A percentile compares a stretch with the other conserved stretches of the same genome.
phyloP scores from a whole-genome alignment of 1,140 invertebrate genomes.

The Drosophila albomicans region DNA sequence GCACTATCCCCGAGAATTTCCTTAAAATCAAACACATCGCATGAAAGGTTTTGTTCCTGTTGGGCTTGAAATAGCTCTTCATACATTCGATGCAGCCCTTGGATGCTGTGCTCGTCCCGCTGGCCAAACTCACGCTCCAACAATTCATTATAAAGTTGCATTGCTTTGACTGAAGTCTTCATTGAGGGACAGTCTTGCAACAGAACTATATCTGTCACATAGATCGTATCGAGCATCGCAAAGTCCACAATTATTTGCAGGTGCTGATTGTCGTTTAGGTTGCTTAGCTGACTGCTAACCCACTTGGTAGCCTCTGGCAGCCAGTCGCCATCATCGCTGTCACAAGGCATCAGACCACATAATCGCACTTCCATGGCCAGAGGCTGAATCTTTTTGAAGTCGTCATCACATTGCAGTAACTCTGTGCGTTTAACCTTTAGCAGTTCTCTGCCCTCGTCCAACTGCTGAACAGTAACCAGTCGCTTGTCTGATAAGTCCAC shows the following conservation, averaged over 20 bases:
- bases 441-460: conserved; percentile 54
- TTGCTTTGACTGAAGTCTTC: conserved; percentile 32
- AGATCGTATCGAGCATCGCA: conserved; percentile 32
- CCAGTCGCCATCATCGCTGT: conserved; percentile 14
- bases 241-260: conserved; percentile 50
- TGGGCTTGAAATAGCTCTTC: background rate
- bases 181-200: conserved; percentile 52
- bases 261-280: conserved; percentile 15
- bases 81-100: background rate
- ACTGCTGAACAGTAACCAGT: conserved; percentile 38
- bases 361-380: conserved; percentile 56
- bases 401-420: conserved; percentile 36
- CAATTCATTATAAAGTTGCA: conserved; percentile 40
- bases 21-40: background rate
- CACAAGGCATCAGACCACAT: conserved; percentile 4
- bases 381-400: conserved; percentile 13
- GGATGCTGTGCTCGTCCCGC: background rate
- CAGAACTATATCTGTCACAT: conserved; percentile 43
- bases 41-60: background rate
- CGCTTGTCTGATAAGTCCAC: conserved; percentile 21
- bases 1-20: background rate
- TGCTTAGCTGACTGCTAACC: conserved; percentile 11
- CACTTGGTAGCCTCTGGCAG: conserved; percentile 15
- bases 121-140: conserved; percentile 12
- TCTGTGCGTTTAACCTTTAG: conserved; percentile 23